Conservation (phyloP, 2,888 invertebrate genomes). For the Cryptus armator region DNA sequence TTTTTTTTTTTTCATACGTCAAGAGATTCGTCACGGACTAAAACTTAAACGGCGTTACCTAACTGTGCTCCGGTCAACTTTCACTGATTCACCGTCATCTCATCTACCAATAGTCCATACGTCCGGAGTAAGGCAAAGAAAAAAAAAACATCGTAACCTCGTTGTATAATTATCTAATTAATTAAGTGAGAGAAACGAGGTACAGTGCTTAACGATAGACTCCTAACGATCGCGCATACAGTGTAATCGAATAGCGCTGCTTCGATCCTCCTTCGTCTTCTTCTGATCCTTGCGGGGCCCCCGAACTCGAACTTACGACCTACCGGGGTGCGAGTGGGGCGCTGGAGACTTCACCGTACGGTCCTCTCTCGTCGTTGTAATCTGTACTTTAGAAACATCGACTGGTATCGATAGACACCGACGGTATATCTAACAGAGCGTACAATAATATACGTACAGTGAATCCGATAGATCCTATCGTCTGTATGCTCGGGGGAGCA, state of each 20-base stretch:
- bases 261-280: conserved; percentile 38
- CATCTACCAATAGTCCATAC: conserved; percentile 9
- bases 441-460: conserved; percentile 58
- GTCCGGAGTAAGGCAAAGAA: not conserved
- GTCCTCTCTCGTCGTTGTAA: conserved; percentile 63
- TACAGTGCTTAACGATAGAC: conserved; percentile 36
- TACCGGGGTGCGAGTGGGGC: conserved; percentile 15
- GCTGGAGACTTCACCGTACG: conserved; percentile 6
- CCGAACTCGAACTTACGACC: conserved; percentile 32
- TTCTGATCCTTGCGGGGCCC: conserved; percentile 19
- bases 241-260: conserved; percentile 40
- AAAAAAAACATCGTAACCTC: conserved; percentile 18
- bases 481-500: conserved; percentile 73
- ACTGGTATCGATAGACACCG: conserved; percentile 47
- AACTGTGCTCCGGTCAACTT: conserved; percentile 28
- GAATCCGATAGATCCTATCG: conserved; percentile 76
- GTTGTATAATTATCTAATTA: conserved; percentile 63
- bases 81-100: conserved; percentile 32
- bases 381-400: conserved; percentile 65
- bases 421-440: conserved; percentile 37
- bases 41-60: conserved; percentile 17
- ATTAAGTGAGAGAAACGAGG: conserved; percentile 56
- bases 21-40: conserved; percentile 60
- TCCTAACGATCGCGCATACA: conserved; percentile 43
- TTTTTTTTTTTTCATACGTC: conserved; percentile 24